phyloP scores from a whole-genome alignment of 2,113 vertebrate genomes.

The Tiliqua scincoides region DNA sequence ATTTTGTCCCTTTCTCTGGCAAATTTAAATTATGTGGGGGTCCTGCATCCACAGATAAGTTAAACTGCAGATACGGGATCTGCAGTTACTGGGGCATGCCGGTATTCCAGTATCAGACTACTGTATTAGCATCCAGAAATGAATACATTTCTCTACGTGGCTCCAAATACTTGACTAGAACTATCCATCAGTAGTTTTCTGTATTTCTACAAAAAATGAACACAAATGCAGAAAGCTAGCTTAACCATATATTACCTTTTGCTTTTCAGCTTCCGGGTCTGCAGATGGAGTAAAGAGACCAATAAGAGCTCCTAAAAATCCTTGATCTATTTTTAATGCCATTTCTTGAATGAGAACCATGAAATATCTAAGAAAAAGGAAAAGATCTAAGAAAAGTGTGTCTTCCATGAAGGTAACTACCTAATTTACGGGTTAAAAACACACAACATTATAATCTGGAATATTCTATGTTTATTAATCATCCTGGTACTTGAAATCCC shows the following conservation, averaged over 20 bases:
- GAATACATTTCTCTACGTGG: background rate
- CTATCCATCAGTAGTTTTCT: background rate
- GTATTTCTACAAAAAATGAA: background rate
- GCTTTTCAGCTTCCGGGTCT: slow-evolving; percentile 77
- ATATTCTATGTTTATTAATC: background rate
- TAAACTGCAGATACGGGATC: too few relatives aligned
- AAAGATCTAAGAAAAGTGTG: background rate
- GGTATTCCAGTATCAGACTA: background rate
- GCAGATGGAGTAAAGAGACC: slow-evolving; percentile 83
- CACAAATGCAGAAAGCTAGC: background rate
- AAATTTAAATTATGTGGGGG: too few relatives aligned
- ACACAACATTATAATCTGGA: background rate
- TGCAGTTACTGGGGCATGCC: too few relatives aligned
- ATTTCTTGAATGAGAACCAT: slow-evolving; percentile 99
- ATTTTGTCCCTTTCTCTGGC: too few relatives aligned
- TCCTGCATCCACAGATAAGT: too few relatives aligned
- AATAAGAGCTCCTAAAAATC: slow-evolving; percentile 86
- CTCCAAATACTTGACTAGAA: background rate
- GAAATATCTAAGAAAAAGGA: slow-evolving; percentile 86
- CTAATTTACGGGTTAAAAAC: too few relatives aligned
- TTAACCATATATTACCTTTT: slow-evolving; percentile 79
- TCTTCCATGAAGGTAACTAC: background rate
- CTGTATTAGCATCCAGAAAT: background rate
- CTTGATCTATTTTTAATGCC: slow-evolving; percentile 96
- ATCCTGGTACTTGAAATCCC: background rate